Percentiles rank a stretch among this genome's conserved stretches.
phyloP scores from a whole-genome alignment of 2,888 invertebrate genomes.

The Matsumyia berberina region DNA sequence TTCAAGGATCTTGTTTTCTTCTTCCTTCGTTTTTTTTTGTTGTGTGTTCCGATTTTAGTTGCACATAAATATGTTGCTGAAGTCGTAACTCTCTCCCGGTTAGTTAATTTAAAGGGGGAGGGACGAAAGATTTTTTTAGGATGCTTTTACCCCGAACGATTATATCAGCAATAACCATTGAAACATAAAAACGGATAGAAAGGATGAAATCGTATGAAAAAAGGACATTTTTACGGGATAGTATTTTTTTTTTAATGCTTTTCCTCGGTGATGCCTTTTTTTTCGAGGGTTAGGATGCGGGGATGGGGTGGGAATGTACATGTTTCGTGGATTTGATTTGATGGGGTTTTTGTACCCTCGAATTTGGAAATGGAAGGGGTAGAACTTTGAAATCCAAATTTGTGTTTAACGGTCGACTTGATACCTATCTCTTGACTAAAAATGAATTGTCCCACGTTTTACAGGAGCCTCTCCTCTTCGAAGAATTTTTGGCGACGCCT shows the following conservation, averaged over 20 bases:
- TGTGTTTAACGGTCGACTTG: too few species aligned
- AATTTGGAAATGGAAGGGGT: too few species aligned
- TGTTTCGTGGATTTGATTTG: conserved; percentile 28
- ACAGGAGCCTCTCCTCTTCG: too few species aligned
- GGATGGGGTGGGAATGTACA: background rate
- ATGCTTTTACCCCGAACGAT: conserved; percentile 24
- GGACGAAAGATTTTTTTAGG: background rate
- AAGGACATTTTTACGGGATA: conserved; percentile 34
- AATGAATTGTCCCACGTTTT: too few species aligned
- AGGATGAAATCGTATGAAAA: conserved; percentile 47
- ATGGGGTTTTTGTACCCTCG: conserved; percentile 20
- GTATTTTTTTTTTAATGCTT: conserved; percentile 20
- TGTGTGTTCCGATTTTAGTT: background rate
- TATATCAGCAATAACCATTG: conserved; percentile 47
- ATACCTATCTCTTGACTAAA: too few species aligned
- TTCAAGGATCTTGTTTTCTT: conserved; percentile 8
- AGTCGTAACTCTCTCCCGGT: conserved; percentile 22
- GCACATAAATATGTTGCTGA: conserved; percentile 3
- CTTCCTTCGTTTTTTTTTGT: background rate
- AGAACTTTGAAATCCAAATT: too few species aligned
- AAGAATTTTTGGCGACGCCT: too few species aligned
- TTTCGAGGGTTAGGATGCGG: background rate
- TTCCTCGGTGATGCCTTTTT: background rate
- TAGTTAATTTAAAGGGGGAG: conserved; percentile 9
- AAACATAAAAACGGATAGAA: conserved; percentile 37